Conservation (phyloP, 2,797 vertebrate species). For the Miichthys miiuy region DNA sequence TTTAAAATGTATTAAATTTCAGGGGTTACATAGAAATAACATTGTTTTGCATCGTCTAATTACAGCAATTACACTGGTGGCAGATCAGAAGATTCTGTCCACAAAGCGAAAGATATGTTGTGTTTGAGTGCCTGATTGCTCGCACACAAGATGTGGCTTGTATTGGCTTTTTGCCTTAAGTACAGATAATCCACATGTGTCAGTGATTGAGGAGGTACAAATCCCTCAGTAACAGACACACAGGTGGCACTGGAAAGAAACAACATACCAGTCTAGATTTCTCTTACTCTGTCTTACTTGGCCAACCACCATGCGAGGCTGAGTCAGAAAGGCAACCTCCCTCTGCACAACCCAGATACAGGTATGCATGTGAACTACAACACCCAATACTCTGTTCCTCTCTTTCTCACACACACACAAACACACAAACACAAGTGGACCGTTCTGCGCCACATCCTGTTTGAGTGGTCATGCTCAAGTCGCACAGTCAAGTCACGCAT, state of each 20-base stretch:
- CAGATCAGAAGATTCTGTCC: slow-evolving; percentile 62
- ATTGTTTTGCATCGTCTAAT: slow-evolving; percentile 55
- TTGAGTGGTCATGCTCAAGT: slow-evolving; percentile 53
- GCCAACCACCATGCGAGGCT: slow-evolving; percentile 46
- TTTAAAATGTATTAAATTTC: slow-evolving; percentile 47
- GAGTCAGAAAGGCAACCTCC: slow-evolving; percentile 57
- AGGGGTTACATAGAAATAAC: slow-evolving; percentile 52
- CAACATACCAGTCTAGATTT: slow-evolving; percentile 77
- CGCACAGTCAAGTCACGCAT: slow-evolving; percentile 36
- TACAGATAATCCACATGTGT: slow-evolving; percentile 88
- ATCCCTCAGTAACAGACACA: slow-evolving; percentile 86
- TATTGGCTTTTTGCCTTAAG: slow-evolving; percentile 82
- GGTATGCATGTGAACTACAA: slow-evolving; percentile 54
- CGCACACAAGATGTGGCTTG: slow-evolving; percentile 85
- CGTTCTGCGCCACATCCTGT: slow-evolving; percentile 60
- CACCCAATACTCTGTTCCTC: slow-evolving; percentile 19
- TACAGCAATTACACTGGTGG: slow-evolving; percentile 67
- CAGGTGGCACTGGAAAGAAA: slow-evolving; percentile 85
- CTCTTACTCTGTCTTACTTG: slow-evolving; percentile 49
- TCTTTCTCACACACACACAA: slow-evolving; percentile 1
- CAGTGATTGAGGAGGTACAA: slow-evolving; percentile 89
- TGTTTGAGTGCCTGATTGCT: slow-evolving; percentile 79
- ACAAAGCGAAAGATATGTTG: slow-evolving; percentile 72
- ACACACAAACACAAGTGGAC: slow-evolving; percentile 11
- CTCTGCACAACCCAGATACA: slow-evolving; percentile 47